These are phyloP conservation scores for Drosophila pullipes DNA, from an alignment of 2,888 invertebrate genomes.

Conservation along the genomic window DNA sequence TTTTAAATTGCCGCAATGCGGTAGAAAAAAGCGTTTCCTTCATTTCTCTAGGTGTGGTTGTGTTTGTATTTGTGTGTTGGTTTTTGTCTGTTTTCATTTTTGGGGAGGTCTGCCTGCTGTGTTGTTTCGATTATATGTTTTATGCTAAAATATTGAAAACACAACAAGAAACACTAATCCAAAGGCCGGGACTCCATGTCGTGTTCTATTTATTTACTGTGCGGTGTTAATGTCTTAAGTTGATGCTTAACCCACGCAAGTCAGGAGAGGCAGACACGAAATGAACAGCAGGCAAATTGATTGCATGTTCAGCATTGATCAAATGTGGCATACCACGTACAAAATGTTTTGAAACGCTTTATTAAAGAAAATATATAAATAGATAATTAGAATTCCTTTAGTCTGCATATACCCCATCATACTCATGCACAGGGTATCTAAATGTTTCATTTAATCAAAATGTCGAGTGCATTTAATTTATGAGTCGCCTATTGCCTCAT, in stretches of 20 bases:
- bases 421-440: constrained; percentile 6
- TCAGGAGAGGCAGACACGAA: constrained; percentile 51
- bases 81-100: background rate
- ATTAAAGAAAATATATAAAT: background rate
- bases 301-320: background rate
- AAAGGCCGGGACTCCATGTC: constrained; percentile 51
- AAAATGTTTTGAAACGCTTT: background rate
- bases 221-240: constrained; percentile 53
- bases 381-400: background rate
- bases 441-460: constrained; percentile 47
- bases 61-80: background rate
- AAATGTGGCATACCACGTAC: constrained; percentile 27
- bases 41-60: constrained; percentile 16
- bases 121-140: constrained; percentile 14
- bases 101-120: constrained; percentile 40
- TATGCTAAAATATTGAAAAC: constrained; percentile 64
- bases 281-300: constrained; percentile 26
- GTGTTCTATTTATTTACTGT: constrained; percentile 55
- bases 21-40: constrained; percentile 24
- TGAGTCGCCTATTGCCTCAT: constrained; percentile 52
- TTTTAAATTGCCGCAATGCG: constrained; percentile 60
- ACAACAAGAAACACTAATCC: constrained; percentile 61
- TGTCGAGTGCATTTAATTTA: constrained; percentile 72
- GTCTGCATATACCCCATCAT: constrained; percentile 6
- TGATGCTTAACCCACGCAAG: constrained; percentile 68